phyloP scores from a whole-genome alignment of 2,797 vertebrate species.

The Lepilemur septentrionalis region DNA sequence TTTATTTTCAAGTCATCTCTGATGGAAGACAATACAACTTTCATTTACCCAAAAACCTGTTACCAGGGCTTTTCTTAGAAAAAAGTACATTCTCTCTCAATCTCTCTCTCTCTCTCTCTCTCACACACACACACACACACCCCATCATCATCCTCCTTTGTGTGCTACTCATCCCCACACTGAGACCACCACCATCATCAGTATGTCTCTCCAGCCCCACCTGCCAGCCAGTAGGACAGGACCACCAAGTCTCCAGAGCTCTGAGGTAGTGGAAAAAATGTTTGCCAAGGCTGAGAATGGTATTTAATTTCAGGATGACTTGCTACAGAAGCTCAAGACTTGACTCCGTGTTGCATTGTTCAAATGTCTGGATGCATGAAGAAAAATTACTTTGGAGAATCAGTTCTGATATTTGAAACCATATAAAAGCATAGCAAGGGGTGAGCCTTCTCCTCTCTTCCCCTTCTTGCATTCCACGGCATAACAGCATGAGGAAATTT shows the following conservation, averaged over 20 bases:
- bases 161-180: constrained; percentile 65
- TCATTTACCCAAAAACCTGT: constrained; percentile 84
- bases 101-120: background rate
- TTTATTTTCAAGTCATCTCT: constrained; percentile 87
- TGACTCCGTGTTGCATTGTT: constrained; percentile 36
- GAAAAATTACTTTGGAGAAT: constrained; percentile 59
- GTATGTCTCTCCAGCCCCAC: constrained; percentile 51
- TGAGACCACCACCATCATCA: constrained; percentile 48
- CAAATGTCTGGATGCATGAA: constrained; percentile 55
- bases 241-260: constrained; percentile 53
- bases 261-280: constrained; percentile 51
- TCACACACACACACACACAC: background rate
- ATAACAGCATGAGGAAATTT: constrained; percentile 10
- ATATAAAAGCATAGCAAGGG: background rate
- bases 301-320: constrained; percentile 42
- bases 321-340: constrained; percentile 37
- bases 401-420: constrained; percentile 49
- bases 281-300: constrained; percentile 56
- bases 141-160: constrained; percentile 54
- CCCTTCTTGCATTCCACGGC: background rate
- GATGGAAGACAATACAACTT: constrained; percentile 84
- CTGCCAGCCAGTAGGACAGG: constrained; percentile 36
- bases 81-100: background rate
- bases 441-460: constrained; percentile 16
- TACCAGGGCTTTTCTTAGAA: constrained; percentile 77